Evolutionary conservation across 2,113 vertebrate species (phyloP), one percentile per base, ranked within the genome.

Genomic region (Corythoichthys intestinalis): DNA sequence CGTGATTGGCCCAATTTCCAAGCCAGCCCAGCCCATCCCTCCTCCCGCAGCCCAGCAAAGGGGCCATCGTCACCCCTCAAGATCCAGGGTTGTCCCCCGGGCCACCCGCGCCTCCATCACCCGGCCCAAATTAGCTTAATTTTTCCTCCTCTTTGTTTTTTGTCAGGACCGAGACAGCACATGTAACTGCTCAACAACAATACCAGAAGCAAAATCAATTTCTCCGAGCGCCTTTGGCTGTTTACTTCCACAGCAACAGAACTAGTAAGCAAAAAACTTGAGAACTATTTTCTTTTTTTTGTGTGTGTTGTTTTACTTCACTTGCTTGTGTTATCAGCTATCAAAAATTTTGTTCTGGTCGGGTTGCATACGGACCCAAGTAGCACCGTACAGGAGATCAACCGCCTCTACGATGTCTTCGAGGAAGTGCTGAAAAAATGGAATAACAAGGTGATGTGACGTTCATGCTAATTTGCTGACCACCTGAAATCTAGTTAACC

Each of bases 381-480:
- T 0, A 17, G 54, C 2, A 85, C 82, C 2, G 34, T 88, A 2
- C 11, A 83, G 74, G 89, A 91, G 81, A 80, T 91, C 1, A 56
- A 91, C 70, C 62, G 6, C 0, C 86, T 91, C 7, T 82, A 86
- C 2, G 82, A 91, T 17, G 86, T 90, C 65, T 87, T 84, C 6
- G 0, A 44, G 53, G 76, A 84, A 10, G 79, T 89, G 62, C 20
- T 38, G 52, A n/a, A 46, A 5, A 82, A 59, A 20, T 90, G 85
- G 85, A 75, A 83, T 2, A 87, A 84, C 75, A 8, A 0, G 77
- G 89, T 91, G 65, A 69, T 20, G 6, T 37, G 12, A 28, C 20
- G 20, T 28, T 1, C 34, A 58, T 15, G 48, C 14, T 50, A 3
- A 48, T 44, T 7, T 44, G 41, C 41, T 44, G 41, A 44, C 41